Evolutionary conservation across 2,888 invertebrate species (phyloP), one percentile per base, ranked within the genome.

Genomic region (Phragmatobia fuliginosa): DNA sequence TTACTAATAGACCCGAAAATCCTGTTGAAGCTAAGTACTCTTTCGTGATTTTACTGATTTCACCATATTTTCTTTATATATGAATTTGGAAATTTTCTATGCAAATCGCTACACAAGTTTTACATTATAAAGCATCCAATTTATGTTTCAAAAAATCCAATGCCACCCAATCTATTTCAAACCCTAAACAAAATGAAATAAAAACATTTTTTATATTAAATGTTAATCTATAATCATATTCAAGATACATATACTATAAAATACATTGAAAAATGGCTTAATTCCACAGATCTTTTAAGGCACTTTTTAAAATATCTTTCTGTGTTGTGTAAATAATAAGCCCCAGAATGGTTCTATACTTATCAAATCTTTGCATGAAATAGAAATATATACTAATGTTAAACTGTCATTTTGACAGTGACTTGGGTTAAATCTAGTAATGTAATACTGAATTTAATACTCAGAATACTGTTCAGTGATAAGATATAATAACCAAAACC

Each of bases 241-340:
- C 7, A 52, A 64, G 33, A 52, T 49, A 65, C 25, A 36, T 65
- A 56, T 36, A 56, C 28, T 36, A 64, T 28, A 18, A 56, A 36
- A 65, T 36, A 56, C 36, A 65, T 11, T 64, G 36, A 52, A 56
- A 33, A 31, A 31, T 33, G 41, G 66, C 33, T 11, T 38, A 28
- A 33, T 21, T 33, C 28, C 45, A 58, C 58, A 45, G 62, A 52
- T 61, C 36, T 67, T 21, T 28, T 78, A 85, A 86, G 86, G 83
- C 86, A 84, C 85, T 71, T 75, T 58, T 25, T 49, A 66, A 56
- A 28, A 52, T 52, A 52, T 52, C 25, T 56, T n/a, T 61, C 31
- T 11, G 60, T 70, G 18, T 68, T 70, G 68, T 75, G 66, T 25
- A 61, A 68, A 69, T 73, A 64, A 28, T 72, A 81, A 77, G 67